Base-by-base conservation (phyloP, 1,140 invertebrate genomes). In the Pseudomyrmex pallidus region DNA sequence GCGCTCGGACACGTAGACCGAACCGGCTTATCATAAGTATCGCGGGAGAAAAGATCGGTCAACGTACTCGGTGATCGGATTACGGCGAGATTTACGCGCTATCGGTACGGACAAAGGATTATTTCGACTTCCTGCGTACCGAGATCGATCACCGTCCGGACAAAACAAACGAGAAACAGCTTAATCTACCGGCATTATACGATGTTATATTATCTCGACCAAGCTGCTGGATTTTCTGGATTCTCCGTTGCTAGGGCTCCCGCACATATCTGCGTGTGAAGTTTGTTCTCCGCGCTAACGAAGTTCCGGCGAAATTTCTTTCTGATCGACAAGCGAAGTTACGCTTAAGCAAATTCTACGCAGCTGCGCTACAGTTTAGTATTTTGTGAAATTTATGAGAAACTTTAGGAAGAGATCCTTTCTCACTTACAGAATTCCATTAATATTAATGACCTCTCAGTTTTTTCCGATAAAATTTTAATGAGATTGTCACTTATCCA, bases 21-120 rank as follows among this genome's bases (percentile, higher is more conserved):
- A 67, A 62, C 68, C 56, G 9, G 54, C 67, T 84, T 73, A 73
- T 86, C 85, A 73, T 85, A 86, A 74, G 72, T 80, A 84, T 86
- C 57, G 66, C 82, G 50, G 17, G 57, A 50, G 64, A 57, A 66
- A 77, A 74, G 85, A 68, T 77, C 46, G 73, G 52, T 76, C 76
- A 62, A 62, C 48, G 48, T 35, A 57, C 48, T 62, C 62, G 74
- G 17, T 56, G 83, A 85, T 57, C 54, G 74, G 85, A 86, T 86
- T 86, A 86, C 68, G 35, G n/a, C 7, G 54, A 84, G 85, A 86
- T 74, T 84, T 84, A 72, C 61, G 68, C 44, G 56, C 68, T 57
- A 73, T 50, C 77, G 56, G 25, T 61, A 46, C 67, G 20, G 35
- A 17, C n/a, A n/a, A 70, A 82, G 83, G 50, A 84, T 84, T 84